Conservation (phyloP, 2,888 invertebrate species). For the Mayetiola destructor region DNA sequence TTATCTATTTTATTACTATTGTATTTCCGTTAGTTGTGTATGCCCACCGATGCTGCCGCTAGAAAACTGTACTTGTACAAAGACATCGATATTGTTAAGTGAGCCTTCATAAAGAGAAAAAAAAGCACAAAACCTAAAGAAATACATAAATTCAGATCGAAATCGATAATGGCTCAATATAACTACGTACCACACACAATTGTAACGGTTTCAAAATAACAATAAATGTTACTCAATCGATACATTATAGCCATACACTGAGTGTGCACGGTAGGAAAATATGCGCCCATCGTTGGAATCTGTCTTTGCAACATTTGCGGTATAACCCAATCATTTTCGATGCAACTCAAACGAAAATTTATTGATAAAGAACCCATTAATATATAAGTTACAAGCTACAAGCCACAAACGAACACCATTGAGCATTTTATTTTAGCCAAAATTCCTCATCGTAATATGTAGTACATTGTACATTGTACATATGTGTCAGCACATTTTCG, state of each 20-base stretch:
- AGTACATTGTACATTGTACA: no score
- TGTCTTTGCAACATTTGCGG: no score
- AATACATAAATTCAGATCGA: conserved; percentile 4
- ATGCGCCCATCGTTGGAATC: conserved; percentile 5
- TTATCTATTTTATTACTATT: conserved; percentile 12
- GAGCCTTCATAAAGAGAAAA: background rate
- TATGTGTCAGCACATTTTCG: no score
- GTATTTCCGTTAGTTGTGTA: background rate
- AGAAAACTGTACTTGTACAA: background rate
- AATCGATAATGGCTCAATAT: conserved; percentile 2
- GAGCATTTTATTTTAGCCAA: no score
- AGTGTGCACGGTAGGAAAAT: background rate
- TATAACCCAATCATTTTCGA: conserved; percentile 2
- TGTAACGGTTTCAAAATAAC: conserved; percentile 1
- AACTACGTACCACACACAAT: background rate
- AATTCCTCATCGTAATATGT: no score
- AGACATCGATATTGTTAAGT: background rate
- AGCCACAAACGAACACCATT: no score
- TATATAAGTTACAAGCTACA: no score
- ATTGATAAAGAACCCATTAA: conserved; percentile 9
- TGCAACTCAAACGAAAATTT: background rate
- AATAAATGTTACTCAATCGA: background rate
- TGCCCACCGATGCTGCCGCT: background rate
- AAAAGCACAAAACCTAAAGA: no score
- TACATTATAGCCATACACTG: no score